Evolutionary conservation across 2,797 vertebrate genomes (phyloP).

Genomic region (Synaphobranchus kaupii): DNA sequence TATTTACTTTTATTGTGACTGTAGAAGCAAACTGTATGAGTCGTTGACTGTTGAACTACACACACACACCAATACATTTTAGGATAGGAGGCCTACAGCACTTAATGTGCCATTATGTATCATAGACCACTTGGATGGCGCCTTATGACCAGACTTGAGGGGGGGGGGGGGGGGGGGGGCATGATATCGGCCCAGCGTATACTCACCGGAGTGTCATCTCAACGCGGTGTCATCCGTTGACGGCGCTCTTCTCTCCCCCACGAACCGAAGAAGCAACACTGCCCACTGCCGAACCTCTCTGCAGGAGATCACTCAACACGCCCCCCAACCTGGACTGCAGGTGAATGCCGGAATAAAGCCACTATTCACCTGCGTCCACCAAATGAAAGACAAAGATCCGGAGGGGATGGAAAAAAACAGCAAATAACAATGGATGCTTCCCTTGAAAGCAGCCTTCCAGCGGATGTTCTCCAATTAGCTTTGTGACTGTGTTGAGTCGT

Average conservation of each 20-base stretch:
- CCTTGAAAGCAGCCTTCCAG: constrained; percentile 44
- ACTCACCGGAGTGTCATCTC: no score
- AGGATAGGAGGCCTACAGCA: not conserved
- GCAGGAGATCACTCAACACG: not conserved
- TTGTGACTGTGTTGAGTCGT: constrained; percentile 42
- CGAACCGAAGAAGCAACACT: not conserved
- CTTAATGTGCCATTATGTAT: not conserved
- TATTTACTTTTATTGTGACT: constrained; percentile 42
- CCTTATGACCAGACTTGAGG: constrained; percentile 20
- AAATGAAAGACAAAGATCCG: not conserved
- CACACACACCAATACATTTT: constrained; percentile 40
- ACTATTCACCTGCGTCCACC: not conserved
- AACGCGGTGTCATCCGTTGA: not conserved
- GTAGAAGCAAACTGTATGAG: constrained; percentile 25
- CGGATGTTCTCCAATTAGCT: constrained; percentile 44
- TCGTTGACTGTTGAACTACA: constrained; percentile 54
- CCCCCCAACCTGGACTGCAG: not conserved
- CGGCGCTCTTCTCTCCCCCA: not conserved
- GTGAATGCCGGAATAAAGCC: not conserved
- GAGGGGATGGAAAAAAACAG: constrained; percentile 42
- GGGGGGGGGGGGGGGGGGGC: no score
- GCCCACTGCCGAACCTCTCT: not conserved
- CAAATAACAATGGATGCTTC: constrained; percentile 28
- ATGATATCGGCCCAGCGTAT: no score
- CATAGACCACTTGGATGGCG: not conserved